These are phyloP conservation scores for Gortyna flavago DNA, from an alignment of 2,888 invertebrate species.

Conservation along the genomic window DNA sequence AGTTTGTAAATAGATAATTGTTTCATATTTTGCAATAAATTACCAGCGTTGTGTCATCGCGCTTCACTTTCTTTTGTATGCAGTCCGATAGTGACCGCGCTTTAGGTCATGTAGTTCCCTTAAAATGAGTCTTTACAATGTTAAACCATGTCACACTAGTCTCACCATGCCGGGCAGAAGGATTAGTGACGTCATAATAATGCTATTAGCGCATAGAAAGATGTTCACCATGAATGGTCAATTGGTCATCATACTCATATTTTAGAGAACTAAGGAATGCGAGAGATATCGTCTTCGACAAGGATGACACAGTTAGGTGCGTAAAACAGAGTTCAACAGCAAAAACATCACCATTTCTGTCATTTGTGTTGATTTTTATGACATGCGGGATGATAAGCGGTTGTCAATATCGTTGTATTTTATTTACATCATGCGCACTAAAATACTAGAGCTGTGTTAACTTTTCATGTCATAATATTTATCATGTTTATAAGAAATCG, in stretches of 20 bases:
- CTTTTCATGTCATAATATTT: neutral
- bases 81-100: no score
- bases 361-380: conserved; percentile 31
- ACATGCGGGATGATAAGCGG: conserved; percentile 54
- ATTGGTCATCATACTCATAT: neutral
- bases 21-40: no score
- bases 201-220: neutral
- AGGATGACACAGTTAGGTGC: neutral
- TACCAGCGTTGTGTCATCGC: no score
- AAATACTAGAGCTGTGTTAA: neutral
- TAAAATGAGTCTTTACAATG: neutral
- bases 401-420: conserved; percentile 15
- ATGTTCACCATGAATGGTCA: neutral
- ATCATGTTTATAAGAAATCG: neutral
- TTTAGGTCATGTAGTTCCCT: no score
- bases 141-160: neutral
- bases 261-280: neutral
- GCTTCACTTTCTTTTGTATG: no score
- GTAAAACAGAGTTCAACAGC: neutral
- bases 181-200: neutral
- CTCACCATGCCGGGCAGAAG: no score
- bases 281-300: neutral
- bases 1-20: no score
- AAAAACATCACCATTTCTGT: conserved; percentile 3
- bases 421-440: conserved; percentile 8